phyloP scores from a whole-genome alignment of 2,113 vertebrate species.

The Lanius ludovicianus region DNA sequence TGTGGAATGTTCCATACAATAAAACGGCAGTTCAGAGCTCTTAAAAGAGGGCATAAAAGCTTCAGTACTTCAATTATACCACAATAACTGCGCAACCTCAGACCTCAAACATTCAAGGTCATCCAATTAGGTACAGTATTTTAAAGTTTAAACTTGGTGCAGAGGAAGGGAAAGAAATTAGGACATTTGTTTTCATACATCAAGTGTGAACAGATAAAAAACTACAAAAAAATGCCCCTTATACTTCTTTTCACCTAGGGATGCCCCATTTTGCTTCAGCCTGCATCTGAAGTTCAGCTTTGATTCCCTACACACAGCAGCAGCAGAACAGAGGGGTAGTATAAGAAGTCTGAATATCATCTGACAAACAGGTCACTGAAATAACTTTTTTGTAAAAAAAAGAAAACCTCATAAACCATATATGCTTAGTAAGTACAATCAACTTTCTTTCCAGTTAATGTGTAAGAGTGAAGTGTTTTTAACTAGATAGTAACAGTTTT shows the following conservation, averaged over 20 bases:
- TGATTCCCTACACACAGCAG: constrained; percentile 28
- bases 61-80: constrained; percentile 47
- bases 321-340: background rate
- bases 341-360: background rate
- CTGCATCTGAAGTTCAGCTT: constrained; percentile 31
- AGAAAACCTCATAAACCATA: background rate
- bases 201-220: background rate
- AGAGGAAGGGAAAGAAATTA: constrained; percentile 54
- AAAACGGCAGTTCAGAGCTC: constrained; percentile 36
- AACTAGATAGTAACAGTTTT: background rate
- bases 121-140: constrained; percentile 57
- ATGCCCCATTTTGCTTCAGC: constrained; percentile 37
- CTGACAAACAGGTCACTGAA: constrained; percentile 15
- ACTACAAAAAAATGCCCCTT: constrained; percentile 37
- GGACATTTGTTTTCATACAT: constrained; percentile 59
- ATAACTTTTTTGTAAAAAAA: background rate
- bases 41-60: constrained; percentile 41
- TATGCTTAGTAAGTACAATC: background rate
- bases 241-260: constrained; percentile 15
- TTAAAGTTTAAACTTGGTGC: constrained; percentile 53
- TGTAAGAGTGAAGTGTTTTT: background rate
- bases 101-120: constrained; percentile 58
- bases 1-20: constrained; percentile 48
- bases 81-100: constrained; percentile 53
- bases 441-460: background rate